Conservation (phyloP, 2,113 vertebrate genomes). For the Melospiza georgiana region DNA sequence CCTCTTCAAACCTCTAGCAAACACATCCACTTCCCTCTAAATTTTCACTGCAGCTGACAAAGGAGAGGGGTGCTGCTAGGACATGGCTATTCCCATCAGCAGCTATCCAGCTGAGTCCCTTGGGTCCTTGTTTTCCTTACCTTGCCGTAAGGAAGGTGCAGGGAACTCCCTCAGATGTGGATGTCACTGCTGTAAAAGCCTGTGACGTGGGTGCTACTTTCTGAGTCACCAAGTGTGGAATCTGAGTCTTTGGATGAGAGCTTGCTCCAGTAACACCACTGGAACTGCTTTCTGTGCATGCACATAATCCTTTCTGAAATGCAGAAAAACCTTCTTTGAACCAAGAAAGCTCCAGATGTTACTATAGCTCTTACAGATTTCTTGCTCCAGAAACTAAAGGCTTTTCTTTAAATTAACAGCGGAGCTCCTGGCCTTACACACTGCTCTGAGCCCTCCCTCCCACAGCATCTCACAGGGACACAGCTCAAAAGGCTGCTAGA, state of each 20-base stretch:
- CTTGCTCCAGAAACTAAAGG: neutral
- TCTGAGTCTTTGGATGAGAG: neutral
- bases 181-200: neutral
- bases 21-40: neutral
- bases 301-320: neutral
- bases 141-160: neutral
- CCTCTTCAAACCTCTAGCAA: neutral
- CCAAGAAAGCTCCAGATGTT: neutral
- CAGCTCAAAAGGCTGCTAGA: neutral
- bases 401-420: neutral
- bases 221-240: neutral
- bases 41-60: neutral
- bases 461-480: neutral
- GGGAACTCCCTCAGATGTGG: neutral
- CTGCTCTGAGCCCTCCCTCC: neutral
- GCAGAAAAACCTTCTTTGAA: neutral
- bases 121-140: rapidly evolving
- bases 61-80: neutral
- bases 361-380: neutral
- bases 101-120: rapidly evolving
- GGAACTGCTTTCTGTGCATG: neutral
- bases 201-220: neutral
- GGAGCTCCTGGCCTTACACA: neutral
- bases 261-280: neutral
- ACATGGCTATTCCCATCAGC: neutral